Base-by-base conservation (phyloP, 2,888 invertebrate genomes). In the Hoplodrina blanda region DNA sequence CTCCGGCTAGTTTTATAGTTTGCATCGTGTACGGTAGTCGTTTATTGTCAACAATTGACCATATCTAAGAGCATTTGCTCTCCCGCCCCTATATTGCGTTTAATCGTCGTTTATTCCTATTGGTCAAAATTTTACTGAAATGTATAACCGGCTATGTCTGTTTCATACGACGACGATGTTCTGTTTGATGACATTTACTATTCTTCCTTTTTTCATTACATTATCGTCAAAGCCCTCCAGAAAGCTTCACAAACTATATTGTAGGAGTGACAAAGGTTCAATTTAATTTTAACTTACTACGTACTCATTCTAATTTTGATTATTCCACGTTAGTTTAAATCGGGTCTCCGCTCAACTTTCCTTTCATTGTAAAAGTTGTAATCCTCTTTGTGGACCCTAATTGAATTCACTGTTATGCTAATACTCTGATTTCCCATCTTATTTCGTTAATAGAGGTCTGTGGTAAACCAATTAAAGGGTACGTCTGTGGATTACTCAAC, bases 391-490 rank as follows among this genome's bases (percentile, higher is more conserved):
- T 95, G 92, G 90, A 92, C 92, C 93, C 93, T 95, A 96, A 96
- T 96, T 95, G 95, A 95, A 96, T 95, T 95, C 92, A 93, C 95
- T 95, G 95, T 95, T 95, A 96, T 96, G 96, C 94, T 95, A 96
- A 96, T 96, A 95, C 95, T 94, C 93, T 95, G 95, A 95, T 95
- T 95, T 95, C 95, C 94, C 95, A 95, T 95, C 95, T 95, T 95
- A 95, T 95, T 95, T 95, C 92, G 95, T 95, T 96, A 95, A 95
- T 95, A 95, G 95, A 94, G 95, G 94, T 93, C 92, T 92, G 94
- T 92, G 94, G 94, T 95, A 93, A 95, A 95, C 94, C 94, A 95
- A 95, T 95, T 96, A 95, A 94, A 93, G 94, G 94, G 93, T 92
- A 91, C 92, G 93, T 92, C 93, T 93, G 94, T 91, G 93, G 94